Evolutionary conservation across 1,140 invertebrate genomes (phyloP), one percentile per base, ranked within the genome.

Genomic region (Mylabris phalerata): DNA sequence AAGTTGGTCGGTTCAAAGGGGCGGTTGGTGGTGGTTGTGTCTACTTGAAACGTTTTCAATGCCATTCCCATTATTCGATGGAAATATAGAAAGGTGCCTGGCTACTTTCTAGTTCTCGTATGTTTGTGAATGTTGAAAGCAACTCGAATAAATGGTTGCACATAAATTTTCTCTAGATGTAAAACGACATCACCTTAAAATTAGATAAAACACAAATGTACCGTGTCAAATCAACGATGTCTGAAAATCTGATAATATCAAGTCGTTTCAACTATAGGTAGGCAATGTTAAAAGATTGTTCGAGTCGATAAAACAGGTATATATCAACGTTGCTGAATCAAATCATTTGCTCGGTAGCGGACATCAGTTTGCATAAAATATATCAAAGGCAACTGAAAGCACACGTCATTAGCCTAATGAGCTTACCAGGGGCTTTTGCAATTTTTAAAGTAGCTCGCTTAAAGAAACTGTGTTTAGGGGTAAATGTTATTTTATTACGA

Each of bases 351-450:
- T 59, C 50, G 51, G 19, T 19, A 19, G 51, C 59, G 61, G 61
- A 66, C 59, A 66, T 66, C 61, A 66, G 59, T 55, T 60, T 59
- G 61, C 58, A 63, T 61, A 61, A 66, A 66, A 62, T 63, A 48
- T 65, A 65, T 65, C 57, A 65, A 65, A 63, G 58, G 63, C 43
- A 45, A 55, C 45, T 50, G 55, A 58, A 56, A 59, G 59, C 57
- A 59, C 64, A 63, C 59, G 60, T 66, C 64, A 66, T 66, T 66
- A 66, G 57, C 52, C 50, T 66, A 63, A 66, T 66, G 64, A 66
- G 61, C 57, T 61, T 59, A 61, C 56, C 32, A 19, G 32, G 32
- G 4, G 32, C 7, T 32, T 32, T 32, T 7, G 32, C 32, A 32
- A 32, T 32, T 32, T 32, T 7, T 42, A 45, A 44, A 54, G 47